These are phyloP conservation scores for Enteromius treurensis DNA, from an alignment of 2,797 vertebrate species.

Conservation along the genomic window DNA sequence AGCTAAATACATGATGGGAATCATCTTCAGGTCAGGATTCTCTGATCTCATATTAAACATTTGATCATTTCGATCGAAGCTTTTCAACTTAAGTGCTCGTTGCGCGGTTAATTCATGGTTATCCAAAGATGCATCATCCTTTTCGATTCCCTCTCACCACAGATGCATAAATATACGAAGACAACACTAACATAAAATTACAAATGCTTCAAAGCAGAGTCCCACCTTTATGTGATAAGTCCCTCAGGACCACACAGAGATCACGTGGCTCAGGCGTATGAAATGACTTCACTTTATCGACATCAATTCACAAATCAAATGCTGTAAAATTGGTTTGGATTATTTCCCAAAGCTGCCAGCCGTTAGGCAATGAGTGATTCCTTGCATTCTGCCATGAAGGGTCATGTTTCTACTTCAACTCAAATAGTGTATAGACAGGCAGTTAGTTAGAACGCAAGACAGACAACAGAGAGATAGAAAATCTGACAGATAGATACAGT, in stretches of 20 bases:
- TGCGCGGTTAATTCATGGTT: neutral
- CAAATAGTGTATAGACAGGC: neutral
- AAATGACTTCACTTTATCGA: neutral
- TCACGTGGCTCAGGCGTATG: neutral
- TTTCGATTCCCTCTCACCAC: neutral
- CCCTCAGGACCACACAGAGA: neutral
- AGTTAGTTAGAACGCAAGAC: neutral
- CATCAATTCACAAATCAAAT: conserved; percentile 40
- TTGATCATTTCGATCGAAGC: conserved; percentile 42
- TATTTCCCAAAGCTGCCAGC: conserved; percentile 34
- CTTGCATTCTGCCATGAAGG: neutral
- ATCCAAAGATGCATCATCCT: neutral
- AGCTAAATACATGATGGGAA: neutral
- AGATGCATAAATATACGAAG: neutral
- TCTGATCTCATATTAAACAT: conserved; percentile 24
- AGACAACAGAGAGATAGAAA: neutral
- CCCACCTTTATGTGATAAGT: neutral
- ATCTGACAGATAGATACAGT: neutral
- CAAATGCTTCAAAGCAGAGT: neutral
- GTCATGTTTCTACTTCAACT: neutral
- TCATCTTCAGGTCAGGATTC: conserved; percentile 12
- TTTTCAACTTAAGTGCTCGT: conserved; percentile 21
- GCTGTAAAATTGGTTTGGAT: conserved; percentile 42
- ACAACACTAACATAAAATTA: neutral
- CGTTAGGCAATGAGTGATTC: conserved; percentile 18